These are phyloP conservation scores for Peromyscus melanophrys DNA, from an alignment of 2,797 vertebrate genomes.

Conservation along the genomic window DNA sequence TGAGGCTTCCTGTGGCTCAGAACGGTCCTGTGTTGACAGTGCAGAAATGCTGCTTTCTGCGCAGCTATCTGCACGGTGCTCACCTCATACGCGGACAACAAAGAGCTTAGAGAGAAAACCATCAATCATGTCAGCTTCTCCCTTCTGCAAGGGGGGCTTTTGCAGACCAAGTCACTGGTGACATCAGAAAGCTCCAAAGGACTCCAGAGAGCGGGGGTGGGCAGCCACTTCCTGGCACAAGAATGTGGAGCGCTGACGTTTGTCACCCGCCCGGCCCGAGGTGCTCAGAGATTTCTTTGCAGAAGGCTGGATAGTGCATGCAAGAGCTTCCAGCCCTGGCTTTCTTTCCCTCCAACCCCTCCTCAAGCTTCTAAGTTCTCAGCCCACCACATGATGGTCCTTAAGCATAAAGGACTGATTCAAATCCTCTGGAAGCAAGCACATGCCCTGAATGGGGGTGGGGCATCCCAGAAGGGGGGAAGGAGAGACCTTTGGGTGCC, in stretches of 20 bases:
- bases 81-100: constrained; percentile 80
- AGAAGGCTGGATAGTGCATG: constrained; percentile 82
- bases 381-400: not conserved
- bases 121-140: constrained; percentile 8
- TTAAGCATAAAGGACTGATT: constrained; percentile 51
- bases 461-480: not conserved
- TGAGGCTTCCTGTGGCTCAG: constrained; percentile 72
- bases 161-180: constrained; percentile 69
- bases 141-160: constrained; percentile 78
- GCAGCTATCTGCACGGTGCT: constrained; percentile 82
- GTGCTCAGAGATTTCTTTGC: constrained; percentile 78
- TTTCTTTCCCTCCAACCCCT: not conserved
- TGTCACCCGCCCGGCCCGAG: constrained; percentile 61
- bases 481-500: not conserved
- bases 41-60: constrained; percentile 55
- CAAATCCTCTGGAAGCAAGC: constrained; percentile 75
- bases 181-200: constrained; percentile 81
- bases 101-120: constrained; percentile 69
- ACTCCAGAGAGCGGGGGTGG: constrained; percentile 76
- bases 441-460: constrained; percentile 76
- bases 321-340: constrained; percentile 70
- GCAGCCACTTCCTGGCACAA: constrained; percentile 75
- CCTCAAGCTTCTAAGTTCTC: not conserved
- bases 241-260: constrained; percentile 70
- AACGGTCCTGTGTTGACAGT: constrained; percentile 52